Evolutionary conservation across 1,140 invertebrate genomes (phyloP).

Genomic region (Coenobita brevimanus): DNA sequence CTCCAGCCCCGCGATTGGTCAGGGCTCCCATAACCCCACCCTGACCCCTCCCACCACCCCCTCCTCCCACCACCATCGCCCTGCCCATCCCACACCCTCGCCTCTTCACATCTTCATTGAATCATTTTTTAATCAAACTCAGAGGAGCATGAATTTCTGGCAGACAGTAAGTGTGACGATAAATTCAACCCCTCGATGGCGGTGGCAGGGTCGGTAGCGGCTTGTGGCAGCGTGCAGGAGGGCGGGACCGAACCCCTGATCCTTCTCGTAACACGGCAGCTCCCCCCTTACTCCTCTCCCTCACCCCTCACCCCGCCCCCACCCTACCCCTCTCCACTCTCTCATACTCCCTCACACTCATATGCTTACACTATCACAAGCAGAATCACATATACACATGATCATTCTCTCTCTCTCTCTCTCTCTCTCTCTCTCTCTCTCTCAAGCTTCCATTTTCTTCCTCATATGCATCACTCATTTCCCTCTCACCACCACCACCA

Average conservation of each 20-base stretch:
- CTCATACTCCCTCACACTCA: background rate
- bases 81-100: slow-evolving; percentile 27
- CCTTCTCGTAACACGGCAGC: too few species aligned
- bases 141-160: slow-evolving; percentile 15
- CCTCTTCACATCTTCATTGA: slow-evolving; percentile 32
- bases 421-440: too few species aligned
- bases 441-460: too few species aligned
- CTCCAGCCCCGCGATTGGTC: slow-evolving; percentile 18
- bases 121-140: slow-evolving; percentile 39
- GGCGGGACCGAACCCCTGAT: too few species aligned
- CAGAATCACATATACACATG: too few species aligned
- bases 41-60: slow-evolving; percentile 44
- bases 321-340: background rate
- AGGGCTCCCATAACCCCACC: too few species aligned
- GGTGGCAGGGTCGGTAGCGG: background rate
- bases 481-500: too few species aligned
- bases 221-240: background rate
- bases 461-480: too few species aligned
- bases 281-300: too few species aligned
- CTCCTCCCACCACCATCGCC: slow-evolving; percentile 59
- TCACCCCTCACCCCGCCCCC: too few species aligned
- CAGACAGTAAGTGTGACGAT: slow-evolving; percentile 28
- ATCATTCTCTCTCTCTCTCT: too few species aligned
- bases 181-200: background rate
- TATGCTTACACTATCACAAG: background rate